Percentiles rank a stretch among this genome's conserved stretches.
Evolutionary conservation across 2,797 vertebrate genomes (phyloP).

Genomic region (Falco rusticolus): DNA sequence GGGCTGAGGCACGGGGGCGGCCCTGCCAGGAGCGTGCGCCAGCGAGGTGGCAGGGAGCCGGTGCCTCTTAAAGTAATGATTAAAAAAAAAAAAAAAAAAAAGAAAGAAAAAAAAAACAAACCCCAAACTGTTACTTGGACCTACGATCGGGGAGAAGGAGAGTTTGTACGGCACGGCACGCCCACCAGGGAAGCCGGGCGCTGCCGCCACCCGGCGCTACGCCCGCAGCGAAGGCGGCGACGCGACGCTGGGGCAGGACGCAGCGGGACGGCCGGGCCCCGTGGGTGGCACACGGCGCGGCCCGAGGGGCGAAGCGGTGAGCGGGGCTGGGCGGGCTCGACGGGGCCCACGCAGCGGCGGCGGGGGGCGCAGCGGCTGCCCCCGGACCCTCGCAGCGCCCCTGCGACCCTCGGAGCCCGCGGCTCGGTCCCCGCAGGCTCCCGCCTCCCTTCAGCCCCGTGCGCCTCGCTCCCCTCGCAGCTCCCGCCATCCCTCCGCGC

Average conservation of each 20-base stretch:
- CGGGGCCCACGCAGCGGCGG: not conserved
- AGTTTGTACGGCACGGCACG: accelerated
- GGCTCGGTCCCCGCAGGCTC: not conserved
- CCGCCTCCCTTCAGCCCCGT: not conserved
- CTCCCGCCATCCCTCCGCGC: not conserved
- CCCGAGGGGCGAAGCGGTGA: not conserved
- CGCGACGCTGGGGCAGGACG: too few species aligned
- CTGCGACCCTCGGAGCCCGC: not conserved
- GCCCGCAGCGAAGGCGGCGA: too few species aligned
- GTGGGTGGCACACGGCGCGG: too few species aligned
- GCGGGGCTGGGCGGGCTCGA: not conserved
- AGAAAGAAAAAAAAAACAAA: not conserved
- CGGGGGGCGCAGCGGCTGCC: not conserved
- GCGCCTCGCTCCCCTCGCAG: not conserved
- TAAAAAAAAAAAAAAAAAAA: too few species aligned
- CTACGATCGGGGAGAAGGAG: too few species aligned
- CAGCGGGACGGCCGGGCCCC: too few species aligned
- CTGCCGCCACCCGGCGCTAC: not conserved
- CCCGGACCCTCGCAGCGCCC: not conserved
- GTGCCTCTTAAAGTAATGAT: not conserved
- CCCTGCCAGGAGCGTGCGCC: accelerated
- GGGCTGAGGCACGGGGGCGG: not conserved
- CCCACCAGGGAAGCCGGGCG: not conserved
- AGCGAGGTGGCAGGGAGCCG: too few species aligned
- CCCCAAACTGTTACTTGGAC: not conserved